Evolutionary conservation across 2,797 vertebrate genomes (phyloP).

Genomic region (Tragelaphus eurycerus): DNA sequence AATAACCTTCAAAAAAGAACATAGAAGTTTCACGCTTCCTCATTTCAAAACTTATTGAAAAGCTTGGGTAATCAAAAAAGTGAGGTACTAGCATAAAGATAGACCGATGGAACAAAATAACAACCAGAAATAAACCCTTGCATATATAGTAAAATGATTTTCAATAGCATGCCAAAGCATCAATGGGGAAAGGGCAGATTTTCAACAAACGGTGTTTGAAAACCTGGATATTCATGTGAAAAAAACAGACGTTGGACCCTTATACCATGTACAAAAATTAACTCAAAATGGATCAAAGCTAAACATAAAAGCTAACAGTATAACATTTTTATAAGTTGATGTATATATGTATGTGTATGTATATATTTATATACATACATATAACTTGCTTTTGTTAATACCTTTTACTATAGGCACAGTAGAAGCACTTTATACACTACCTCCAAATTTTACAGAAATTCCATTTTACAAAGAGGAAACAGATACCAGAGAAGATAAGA

Average conservation of each 20-base stretch:
- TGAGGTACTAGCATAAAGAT: neutral
- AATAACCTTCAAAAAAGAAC: neutral
- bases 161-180: neutral
- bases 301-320: neutral
- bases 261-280: neutral
- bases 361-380: neutral
- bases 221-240: neutral
- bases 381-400: neutral
- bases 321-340: neutral
- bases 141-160: neutral
- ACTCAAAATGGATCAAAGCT: neutral
- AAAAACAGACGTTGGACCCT: neutral
- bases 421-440: neutral
- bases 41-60: slow-evolving; percentile 12
- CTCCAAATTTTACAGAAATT: neutral
- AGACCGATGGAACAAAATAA: neutral
- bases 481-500: neutral
- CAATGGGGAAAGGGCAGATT: neutral
- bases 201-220: neutral
- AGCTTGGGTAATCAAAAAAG: neutral
- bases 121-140: neutral
- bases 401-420: neutral
- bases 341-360: neutral
- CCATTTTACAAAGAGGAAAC: neutral
- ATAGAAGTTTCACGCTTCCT: neutral